A percentile compares a stretch with the other conserved stretches of the same genome.
These are phyloP conservation scores for Dinocampus coccinellae DNA, from an alignment of 2,888 invertebrate species.

Conservation along the genomic window DNA sequence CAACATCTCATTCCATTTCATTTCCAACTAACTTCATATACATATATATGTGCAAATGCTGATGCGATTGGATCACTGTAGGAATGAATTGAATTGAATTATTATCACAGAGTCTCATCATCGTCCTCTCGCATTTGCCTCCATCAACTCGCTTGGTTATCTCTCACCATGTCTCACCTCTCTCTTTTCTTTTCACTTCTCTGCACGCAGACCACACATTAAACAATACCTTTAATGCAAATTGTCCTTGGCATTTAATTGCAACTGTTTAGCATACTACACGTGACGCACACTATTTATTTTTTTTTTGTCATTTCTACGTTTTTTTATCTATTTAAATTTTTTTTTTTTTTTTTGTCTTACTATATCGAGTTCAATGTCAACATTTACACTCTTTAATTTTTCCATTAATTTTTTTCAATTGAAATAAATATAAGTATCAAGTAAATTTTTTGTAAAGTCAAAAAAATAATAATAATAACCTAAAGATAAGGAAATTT, in stretches of 20 bases:
- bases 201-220: slow-evolving; percentile 16
- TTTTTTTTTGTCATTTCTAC: not conserved
- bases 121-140: not conserved
- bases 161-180: not conserved
- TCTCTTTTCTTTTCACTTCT: not conserved
- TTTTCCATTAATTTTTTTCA: too few relatives aligned
- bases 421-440: too few relatives aligned
- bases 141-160: slow-evolving; percentile 3
- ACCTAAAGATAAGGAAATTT: too few relatives aligned
- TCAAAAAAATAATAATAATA: too few relatives aligned
- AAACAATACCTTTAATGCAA: slow-evolving; percentile 36
- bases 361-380: not conserved
- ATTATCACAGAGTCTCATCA: not conserved
- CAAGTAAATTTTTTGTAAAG: too few relatives aligned
- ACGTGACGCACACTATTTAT: slow-evolving; percentile 9
- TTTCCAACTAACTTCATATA: slow-evolving; percentile 3
- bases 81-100: not conserved
- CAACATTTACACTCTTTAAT: not conserved
- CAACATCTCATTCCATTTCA: not conserved
- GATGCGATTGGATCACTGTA: not conserved
- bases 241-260: slow-evolving; percentile 33
- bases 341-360: not conserved
- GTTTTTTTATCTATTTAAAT: not conserved
- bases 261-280: slow-evolving; percentile 35
- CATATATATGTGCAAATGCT: not conserved